Evolutionary conservation across 2,888 invertebrate genomes (phyloP), one percentile per base, ranked within the genome.

Genomic region (Heteromurus nitidus): DNA sequence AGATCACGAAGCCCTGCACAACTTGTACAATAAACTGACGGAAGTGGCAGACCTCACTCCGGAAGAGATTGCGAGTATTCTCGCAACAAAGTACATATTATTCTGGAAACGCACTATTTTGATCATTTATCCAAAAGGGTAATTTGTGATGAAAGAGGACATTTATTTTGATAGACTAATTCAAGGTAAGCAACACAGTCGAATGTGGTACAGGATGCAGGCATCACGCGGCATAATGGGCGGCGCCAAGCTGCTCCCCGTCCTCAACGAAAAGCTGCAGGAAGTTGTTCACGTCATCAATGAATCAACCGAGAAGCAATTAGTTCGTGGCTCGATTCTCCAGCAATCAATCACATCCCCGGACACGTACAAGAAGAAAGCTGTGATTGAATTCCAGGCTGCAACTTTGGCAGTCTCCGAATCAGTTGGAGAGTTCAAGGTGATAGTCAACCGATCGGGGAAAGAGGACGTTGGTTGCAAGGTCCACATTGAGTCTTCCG

Each of bases 121-220:
- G n/a, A n/a, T n/a, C n/a, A n/a, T n/a, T n/a, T n/a, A n/a, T n/a
- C n/a, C n/a, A n/a, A n/a, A n/a, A n/a, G n/a, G n/a, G n/a, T n/a
- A n/a, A n/a, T n/a, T n/a, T n/a, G n/a, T n/a, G n/a, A n/a, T n/a
- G n/a, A n/a, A n/a, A n/a, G n/a, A n/a, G n/a, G n/a, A n/a, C n/a
- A n/a, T n/a, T n/a, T n/a, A n/a, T n/a, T n/a, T n/a, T n/a, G 13
- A 5, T 55, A 75, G 67, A 60, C 50, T 80, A 16, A 69, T 80
- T 58, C 58, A 74, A 31, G 36, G 65, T 0, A 62, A 70, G 24
- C 53, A 60, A 0, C 92, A 91, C 85, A 89, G 90, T 55, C 89
- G 91, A 2, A 89, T 91, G 86, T 92, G 91, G 91, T 92, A 92
- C 88, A 89, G 92, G 9, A 91, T 92, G 79, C 91, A 91, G 69